Base-by-base conservation (phyloP, 2,113 vertebrate genomes). In the Myanophis thanlyinensis region DNA sequence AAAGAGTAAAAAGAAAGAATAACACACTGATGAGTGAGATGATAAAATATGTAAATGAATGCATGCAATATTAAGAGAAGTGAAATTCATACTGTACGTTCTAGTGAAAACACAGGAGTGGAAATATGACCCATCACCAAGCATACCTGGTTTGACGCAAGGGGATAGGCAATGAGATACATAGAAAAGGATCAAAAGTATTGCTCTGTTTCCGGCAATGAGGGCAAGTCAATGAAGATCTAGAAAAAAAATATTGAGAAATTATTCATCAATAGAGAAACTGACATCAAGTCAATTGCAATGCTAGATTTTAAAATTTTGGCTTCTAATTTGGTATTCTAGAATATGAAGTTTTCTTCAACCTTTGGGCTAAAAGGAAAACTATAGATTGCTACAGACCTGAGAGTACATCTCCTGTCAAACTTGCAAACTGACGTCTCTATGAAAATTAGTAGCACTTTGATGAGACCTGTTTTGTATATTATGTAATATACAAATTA, bases 151-250 rank as follows among this genome's bases (percentile, higher is more conserved):
- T 99, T 97, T 99, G 99, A 85, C 98, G 98, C 86, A 99, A 97
- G 0, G 99, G 98, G 93, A 99, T 99, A 11, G 99, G 99, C 86
- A 99, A 97, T 1, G 99, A 99, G 96, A 99, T 98, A 52, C 99
- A 99, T 89, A 98, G 97, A 96, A 99, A 99, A 0, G 99, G 99
- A 94, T 99, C 99, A 0, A 99, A 99, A 94, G 99, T 99, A 98
- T 99, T 99, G 98, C 99, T 99, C 96, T 99, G 99, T 94, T 98
- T 99, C 97, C 97, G 98, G 97, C 99, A 99, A 96, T 99, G 99
- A 62, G 99, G 99, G 93, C 99, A 99, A 1, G 99, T 99, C 97
- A 99, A 96, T 62, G 98, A 99, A 47, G 99, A 99, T 96, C 99
- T 99, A 96, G 89, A 89, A 80, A 25, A 52, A 59, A 47, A 91